Evolutionary conservation across 1,140 invertebrate species (phyloP), one percentile per base, ranked within the genome.

Genomic region (Ceratina calcarata): DNA sequence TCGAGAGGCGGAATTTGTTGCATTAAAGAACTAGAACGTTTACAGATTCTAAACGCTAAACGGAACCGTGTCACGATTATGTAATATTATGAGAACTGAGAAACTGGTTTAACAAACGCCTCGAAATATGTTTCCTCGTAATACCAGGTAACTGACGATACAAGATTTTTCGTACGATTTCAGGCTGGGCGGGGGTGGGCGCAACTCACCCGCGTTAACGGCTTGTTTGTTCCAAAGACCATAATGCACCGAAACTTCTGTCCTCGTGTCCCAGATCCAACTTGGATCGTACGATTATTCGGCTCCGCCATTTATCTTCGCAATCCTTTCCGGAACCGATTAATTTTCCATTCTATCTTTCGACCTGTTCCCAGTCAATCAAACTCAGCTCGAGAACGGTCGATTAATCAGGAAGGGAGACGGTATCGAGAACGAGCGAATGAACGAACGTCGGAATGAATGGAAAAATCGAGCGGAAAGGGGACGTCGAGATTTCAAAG

Each of bases 341-440:
- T 67, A 51, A 51, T 67, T 67, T 51, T 24, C 65, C 45, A 18
- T 51, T 67, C 45, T 20, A 67, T 51, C 65, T 22, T 16, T 45
- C 45, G 65, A 16, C 37, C 37, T 0, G n/a, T 66, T 67, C 15
- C 49, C 65, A 37, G 20, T 51, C 65, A 22, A 67, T 67, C 45
- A 49, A 67, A 16, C 16, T 16, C 8, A n/a, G 20, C 13, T 10
- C 6, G 45, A 24, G 37, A 67, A 67, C 20, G 45, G 7, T 51
- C 20, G 65, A 67, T 67, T 16, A 12, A 67, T 51, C 45, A 18
- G 45, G 6, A 10, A 0, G 20, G 3, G 20, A 64, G 27, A 0
- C 20, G 22, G 37, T 45, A 45, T 45, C 37, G 37, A 10, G 37
- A 45, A 45, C 37, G 37, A 45, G 10, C 37, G 27, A 24, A 27